Evolutionary conservation across 1,140 invertebrate genomes (phyloP).

Genomic region (Armadillidium nasatum): DNA sequence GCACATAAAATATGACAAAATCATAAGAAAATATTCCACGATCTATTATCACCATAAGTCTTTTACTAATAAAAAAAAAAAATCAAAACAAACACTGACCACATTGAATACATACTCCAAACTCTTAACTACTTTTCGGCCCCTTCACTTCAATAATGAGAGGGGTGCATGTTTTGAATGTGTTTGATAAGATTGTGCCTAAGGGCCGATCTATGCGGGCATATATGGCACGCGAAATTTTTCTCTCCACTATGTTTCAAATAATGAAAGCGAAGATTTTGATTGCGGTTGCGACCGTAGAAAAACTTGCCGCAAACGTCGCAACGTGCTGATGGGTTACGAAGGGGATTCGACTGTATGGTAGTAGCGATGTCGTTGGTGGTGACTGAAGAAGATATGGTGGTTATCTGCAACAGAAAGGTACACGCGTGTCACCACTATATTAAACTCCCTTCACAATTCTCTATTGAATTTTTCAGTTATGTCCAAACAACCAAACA

Average conservation of each 20-base stretch:
- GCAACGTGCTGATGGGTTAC: slow-evolving; percentile 33
- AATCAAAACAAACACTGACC: too few relatives aligned
- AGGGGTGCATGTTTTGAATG: slow-evolving; percentile 14
- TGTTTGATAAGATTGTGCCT: slow-evolving; percentile 27
- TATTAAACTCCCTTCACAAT: too few relatives aligned
- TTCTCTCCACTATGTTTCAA: slow-evolving; percentile 45
- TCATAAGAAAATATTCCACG: too few relatives aligned
- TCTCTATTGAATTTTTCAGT: too few relatives aligned
- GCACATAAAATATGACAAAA: too few relatives aligned
- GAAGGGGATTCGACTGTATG: neutral
- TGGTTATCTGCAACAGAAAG: neutral
- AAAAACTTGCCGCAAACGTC: slow-evolving; percentile 46
- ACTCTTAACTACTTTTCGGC: neutral
- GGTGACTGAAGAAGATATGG: neutral
- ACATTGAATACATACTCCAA: too few relatives aligned
- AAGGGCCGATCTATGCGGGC: slow-evolving; percentile 46
- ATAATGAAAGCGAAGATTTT: slow-evolving; percentile 46
- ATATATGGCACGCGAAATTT: slow-evolving; percentile 52
- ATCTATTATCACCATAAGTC: too few relatives aligned
- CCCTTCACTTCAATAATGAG: neutral
- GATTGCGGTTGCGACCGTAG: slow-evolving; percentile 42
- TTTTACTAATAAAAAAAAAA: too few relatives aligned
- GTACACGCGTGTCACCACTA: neutral
- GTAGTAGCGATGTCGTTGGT: too few relatives aligned
- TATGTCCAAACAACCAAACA: too few relatives aligned